These are phyloP conservation scores for Patiria pectinifera DNA, from an alignment of 53 echinoderm and acorn worm species.

Conservation along the genomic window DNA sequence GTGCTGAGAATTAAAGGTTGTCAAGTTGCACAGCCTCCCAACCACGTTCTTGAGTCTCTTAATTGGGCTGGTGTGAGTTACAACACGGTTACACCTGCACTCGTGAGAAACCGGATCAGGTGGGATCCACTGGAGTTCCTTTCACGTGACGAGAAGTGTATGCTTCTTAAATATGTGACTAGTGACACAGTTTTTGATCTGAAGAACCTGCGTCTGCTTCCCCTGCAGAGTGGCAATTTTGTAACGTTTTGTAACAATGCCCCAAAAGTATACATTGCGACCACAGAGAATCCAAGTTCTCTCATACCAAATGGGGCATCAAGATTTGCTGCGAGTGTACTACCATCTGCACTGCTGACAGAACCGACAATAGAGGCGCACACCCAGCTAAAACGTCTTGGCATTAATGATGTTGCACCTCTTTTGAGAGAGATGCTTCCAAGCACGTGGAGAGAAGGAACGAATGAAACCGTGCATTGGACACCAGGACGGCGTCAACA, in stretches of 20 bases:
- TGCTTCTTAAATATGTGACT: slow-evolving; percentile 54
- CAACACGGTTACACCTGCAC: slow-evolving; percentile 29
- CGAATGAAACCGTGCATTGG: slow-evolving; percentile 26
- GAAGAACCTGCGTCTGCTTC: no score
- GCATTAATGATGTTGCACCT: slow-evolving; percentile 3
- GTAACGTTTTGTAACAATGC: neutral
- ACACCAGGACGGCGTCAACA: slow-evolving; percentile 14
- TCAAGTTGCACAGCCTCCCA: slow-evolving; percentile 52
- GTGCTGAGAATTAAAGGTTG: neutral
- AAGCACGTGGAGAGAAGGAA: slow-evolving; percentile 42
- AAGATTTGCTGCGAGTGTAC: neutral
- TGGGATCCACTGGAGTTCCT: slow-evolving; percentile 24
- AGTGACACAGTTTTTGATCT: slow-evolving; percentile 5
- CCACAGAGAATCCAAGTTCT: no score
- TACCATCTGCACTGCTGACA: neutral
- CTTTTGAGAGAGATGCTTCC: slow-evolving; percentile 58
- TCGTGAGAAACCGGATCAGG: slow-evolving; percentile 42
- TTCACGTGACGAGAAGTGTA: slow-evolving; percentile 41
- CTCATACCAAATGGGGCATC: no score
- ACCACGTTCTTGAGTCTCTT: slow-evolving; percentile 41
- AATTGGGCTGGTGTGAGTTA: slow-evolving; percentile 13
- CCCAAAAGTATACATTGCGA: no score
- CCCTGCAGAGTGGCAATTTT: no score
- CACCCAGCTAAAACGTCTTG: slow-evolving; percentile 47
- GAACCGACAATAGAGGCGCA: neutral